Base-by-base conservation (phyloP, 1,140 invertebrate genomes). In the Diploscapter pachys region DNA sequence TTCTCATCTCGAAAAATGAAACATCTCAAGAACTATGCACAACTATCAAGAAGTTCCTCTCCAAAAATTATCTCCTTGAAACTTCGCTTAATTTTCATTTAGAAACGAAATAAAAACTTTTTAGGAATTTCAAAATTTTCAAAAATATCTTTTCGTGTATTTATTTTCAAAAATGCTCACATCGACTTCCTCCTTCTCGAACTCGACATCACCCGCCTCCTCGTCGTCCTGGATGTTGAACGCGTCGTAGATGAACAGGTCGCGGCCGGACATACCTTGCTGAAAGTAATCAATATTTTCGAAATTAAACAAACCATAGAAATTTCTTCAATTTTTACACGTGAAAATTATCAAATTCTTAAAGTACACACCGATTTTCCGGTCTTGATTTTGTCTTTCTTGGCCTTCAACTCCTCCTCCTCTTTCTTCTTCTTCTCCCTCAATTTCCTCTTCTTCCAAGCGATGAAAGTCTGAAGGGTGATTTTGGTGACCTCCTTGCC, bases 191-290 rank as follows among this genome's bases (percentile, higher is more conserved):
- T 76, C 67, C 55, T 84, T 83, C 6, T 83, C 84, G 61, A 75
- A 83, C 50, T 73, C 76, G 55, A 80, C 72, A 75, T 81, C 83
- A 64, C 79, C 80, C 3, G 77, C 83, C 52, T 81, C 83, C 50
- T 84, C 89, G 84, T 90, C 89, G 74, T 90, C 93, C 55, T 91
- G 89, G 5, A 93, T 92, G 85, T 99, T 88, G 79, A 95, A 92
- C 11, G 96, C 96, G 89, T 99, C 96, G 88, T 98, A 99, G 78
- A 92, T 95, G 88, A 99, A 99, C 93, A 99, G 95, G 89, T 99
- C 97, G 79, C 96, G 90, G 70, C 97, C 97, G 77, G 93, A 97
- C 53, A 99, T 90, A 88, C 91, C 84, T 54, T 86, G 83, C 76
- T 77, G 56, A 73, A 81, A 76, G 50, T 54, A 48, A 48, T 73